phyloP scores from a whole-genome alignment of 2,888 invertebrate species.

The Plusia festucae region DNA sequence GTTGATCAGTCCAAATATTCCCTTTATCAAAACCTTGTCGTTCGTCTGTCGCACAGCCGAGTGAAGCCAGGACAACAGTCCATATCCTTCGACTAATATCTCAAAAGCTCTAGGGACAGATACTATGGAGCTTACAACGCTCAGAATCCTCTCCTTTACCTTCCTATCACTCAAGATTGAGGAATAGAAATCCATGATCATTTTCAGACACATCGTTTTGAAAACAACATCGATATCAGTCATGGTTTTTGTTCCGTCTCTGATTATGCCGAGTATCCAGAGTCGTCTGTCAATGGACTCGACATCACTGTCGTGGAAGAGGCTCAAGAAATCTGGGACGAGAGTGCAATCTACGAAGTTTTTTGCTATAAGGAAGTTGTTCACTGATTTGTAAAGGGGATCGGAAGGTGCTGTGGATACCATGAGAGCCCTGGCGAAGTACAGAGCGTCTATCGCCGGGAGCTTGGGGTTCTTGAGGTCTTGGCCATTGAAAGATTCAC shows the following conservation, averaged over 20 bases:
- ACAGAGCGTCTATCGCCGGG: conserved; percentile 91
- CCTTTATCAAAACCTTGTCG: conserved; percentile 69
- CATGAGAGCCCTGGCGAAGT: conserved; percentile 92
- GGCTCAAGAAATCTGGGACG: conserved; percentile 96
- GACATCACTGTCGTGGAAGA: conserved; percentile 94
- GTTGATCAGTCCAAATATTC: conserved; percentile 67
- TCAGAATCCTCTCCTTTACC: conserved; percentile 91
- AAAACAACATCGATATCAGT: conserved; percentile 93
- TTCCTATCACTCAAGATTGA: conserved; percentile 90
- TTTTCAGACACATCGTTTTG: conserved; percentile 93
- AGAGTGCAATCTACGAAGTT: conserved; percentile 92
- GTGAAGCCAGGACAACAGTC: conserved; percentile 92
- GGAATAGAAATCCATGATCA: conserved; percentile 92
- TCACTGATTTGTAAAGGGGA: conserved; percentile 93
- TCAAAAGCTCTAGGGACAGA: conserved; percentile 91
- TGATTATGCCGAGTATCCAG: conserved; percentile 94
- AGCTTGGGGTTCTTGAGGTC: conserved; percentile 82
- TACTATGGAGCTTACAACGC: conserved; percentile 90
- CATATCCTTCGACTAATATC: conserved; percentile 91
- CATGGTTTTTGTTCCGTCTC: conserved; percentile 93
- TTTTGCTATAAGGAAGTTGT: conserved; percentile 94
- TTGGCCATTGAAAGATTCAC: conserved; percentile 52
- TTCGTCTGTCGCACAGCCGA: conserved; percentile 70
- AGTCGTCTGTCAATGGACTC: conserved; percentile 91
- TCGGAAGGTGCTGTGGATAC: conserved; percentile 93